phyloP scores from a whole-genome alignment of 2,113 vertebrate species.

The Leptocoma aspasia region DNA sequence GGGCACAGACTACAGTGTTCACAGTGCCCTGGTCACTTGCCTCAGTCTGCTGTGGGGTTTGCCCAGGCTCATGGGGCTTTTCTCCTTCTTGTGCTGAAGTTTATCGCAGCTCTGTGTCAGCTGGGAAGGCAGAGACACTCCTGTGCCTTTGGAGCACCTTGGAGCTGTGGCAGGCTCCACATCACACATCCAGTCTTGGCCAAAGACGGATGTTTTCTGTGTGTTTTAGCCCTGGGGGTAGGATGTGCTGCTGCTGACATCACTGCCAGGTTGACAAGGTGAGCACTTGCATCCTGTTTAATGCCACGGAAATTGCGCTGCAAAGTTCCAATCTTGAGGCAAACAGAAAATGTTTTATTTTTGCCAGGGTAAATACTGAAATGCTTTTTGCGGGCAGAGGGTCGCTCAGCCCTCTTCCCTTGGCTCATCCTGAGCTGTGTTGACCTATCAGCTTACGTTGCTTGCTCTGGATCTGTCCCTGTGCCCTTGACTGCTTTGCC shows the following conservation, averaged over 20 bases:
- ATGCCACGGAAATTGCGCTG: rapidly evolving
- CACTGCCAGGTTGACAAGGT: not conserved
- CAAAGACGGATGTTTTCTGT: not conserved
- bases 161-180: not conserved
- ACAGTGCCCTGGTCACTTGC: rapidly evolving
- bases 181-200: rapidly evolving
- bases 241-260: not conserved
- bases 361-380: not conserved
- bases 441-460: rapidly evolving
- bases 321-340: not conserved
- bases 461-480: not conserved
- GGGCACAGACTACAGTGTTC: not conserved
- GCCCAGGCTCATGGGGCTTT: rapidly evolving
- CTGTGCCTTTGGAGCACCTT: not conserved
- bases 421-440: rapidly evolving
- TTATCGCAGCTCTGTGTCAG: not conserved
- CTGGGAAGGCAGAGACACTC: not conserved
- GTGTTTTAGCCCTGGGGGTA: not conserved
- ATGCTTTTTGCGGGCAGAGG: not conserved
- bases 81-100: not conserved
- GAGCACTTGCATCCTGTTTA: not conserved
- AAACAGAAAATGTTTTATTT: not conserved
- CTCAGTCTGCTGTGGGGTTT: not conserved
- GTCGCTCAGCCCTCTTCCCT: not conserved
- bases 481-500: not conserved